These are phyloP conservation scores for Macrotrachela quadricornifera DNA, from an alignment of 1,140 invertebrate species.

Conservation along the genomic window DNA sequence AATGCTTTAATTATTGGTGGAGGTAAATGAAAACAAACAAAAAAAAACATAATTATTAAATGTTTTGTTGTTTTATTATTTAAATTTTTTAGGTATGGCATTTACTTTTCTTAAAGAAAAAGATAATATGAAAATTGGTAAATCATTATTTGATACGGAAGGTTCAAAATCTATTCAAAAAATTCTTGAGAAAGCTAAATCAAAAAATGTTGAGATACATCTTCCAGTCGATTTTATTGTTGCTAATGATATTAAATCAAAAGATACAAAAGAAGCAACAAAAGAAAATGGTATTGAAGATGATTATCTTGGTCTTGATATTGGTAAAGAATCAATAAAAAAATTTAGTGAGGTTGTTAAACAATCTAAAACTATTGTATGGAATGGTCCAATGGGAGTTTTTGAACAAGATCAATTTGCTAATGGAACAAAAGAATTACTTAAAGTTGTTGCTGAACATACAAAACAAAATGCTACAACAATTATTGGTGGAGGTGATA, in stretches of 20 bases:
- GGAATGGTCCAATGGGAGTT: constrained; percentile 93
- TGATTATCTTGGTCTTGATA: constrained; percentile 64
- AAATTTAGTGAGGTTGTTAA: constrained; percentile 52
- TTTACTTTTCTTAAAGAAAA: too few species aligned
- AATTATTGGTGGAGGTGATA: constrained; percentile 93
- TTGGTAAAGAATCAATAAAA: constrained; percentile 62
- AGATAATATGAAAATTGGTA: constrained; percentile 86
- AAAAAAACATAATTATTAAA: too few species aligned
- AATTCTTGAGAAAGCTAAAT: constrained; percentile 69
- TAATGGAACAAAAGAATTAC: constrained; percentile 66
- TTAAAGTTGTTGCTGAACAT: constrained; percentile 80
- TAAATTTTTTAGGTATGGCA: too few species aligned
- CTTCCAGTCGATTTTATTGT: constrained; percentile 85
- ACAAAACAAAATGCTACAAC: constrained; percentile 56
- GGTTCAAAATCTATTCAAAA: constrained; percentile 81
- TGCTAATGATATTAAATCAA: constrained; percentile 87
- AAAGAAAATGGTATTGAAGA: constrained; percentile 67
- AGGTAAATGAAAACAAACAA: too few species aligned
- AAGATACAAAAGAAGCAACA: constrained; percentile 63
- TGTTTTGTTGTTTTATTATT: too few species aligned
- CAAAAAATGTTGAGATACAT: constrained; percentile 78
- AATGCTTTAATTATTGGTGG: too few species aligned
- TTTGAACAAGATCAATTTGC: constrained; percentile 90
- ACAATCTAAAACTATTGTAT: constrained; percentile 80
- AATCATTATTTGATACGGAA: constrained; percentile 72